A percentile compares a stretch with the other conserved stretches of the same genome.
phyloP scores from a whole-genome alignment of 2,888 invertebrate species.

The Drosophila macrospina region DNA sequence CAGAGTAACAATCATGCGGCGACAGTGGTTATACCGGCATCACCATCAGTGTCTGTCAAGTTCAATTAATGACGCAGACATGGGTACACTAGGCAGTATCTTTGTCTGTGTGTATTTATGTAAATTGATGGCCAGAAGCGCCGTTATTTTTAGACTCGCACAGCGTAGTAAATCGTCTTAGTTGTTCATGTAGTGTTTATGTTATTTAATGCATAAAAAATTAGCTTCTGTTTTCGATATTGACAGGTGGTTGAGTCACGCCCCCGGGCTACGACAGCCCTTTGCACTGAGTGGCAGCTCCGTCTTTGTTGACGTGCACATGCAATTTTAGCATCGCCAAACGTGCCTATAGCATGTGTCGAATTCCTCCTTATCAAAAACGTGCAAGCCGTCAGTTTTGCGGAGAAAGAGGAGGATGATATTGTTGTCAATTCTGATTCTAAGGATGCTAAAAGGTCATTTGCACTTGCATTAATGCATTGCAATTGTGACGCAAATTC shows the following conservation, averaged over 20 bases:
- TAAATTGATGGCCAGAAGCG: slow-evolving; percentile 46
- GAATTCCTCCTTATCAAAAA: slow-evolving; percentile 47
- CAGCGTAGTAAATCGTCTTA: slow-evolving; percentile 14
- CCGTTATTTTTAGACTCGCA: slow-evolving; percentile 57
- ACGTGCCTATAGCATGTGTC: slow-evolving; percentile 41
- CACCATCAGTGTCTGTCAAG: slow-evolving; percentile 44
- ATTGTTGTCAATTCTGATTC: slow-evolving; percentile 9
- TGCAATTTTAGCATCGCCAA: slow-evolving; percentile 25
- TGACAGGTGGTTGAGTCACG: slow-evolving; percentile 38
- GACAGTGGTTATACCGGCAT: slow-evolving; percentile 35
- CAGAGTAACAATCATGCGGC: slow-evolving; percentile 55
- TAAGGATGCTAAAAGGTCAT: slow-evolving; percentile 60
- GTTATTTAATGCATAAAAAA: slow-evolving; percentile 54
- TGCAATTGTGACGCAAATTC: slow-evolving; percentile 45
- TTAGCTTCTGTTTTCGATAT: slow-evolving; percentile 19
- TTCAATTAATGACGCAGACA: slow-evolving; percentile 60
- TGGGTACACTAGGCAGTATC: background rate
- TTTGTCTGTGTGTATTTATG: slow-evolving; percentile 19
- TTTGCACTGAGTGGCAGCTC: slow-evolving; percentile 13
- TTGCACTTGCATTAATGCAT: slow-evolving; percentile 25
- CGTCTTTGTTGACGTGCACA: slow-evolving; percentile 16
- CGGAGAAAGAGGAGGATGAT: slow-evolving; percentile 10
- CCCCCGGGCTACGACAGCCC: slow-evolving; percentile 14
- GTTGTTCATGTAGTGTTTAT: slow-evolving; percentile 18
- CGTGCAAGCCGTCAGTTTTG: slow-evolving; percentile 42